Evolutionary conservation across 1,140 invertebrate species (phyloP).

Genomic region (Parasteatoda tepidariorum): DNA sequence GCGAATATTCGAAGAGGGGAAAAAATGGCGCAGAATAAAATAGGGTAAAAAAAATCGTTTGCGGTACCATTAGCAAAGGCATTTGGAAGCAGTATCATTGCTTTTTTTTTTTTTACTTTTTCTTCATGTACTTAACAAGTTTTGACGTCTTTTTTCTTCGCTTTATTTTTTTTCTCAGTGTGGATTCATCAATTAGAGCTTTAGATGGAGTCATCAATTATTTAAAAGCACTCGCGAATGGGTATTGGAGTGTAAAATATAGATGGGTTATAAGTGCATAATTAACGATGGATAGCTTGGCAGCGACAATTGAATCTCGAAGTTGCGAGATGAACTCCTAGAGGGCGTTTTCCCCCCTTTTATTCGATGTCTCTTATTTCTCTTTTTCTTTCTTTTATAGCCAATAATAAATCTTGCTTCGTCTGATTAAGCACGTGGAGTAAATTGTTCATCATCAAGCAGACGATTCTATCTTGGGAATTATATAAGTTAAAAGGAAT

Average conservation of each 20-base stretch:
- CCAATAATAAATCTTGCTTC: slow-evolving; percentile 55
- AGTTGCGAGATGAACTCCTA: slow-evolving; percentile 37
- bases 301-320: slow-evolving; percentile 59
- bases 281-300: slow-evolving; percentile 54
- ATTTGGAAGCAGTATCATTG: slow-evolving; percentile 44
- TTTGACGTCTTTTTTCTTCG: slow-evolving; percentile 40
- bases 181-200: slow-evolving; percentile 53
- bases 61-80: slow-evolving; percentile 41
- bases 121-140: slow-evolving; percentile 56
- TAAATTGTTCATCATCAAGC: slow-evolving; percentile 51
- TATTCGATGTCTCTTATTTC: neutral
- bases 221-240: slow-evolving; percentile 55
- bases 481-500: slow-evolving; percentile 46
- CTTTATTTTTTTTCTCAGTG: slow-evolving; percentile 11
- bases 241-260: slow-evolving; percentile 60
- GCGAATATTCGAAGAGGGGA: neutral
- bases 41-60: slow-evolving; percentile 47
- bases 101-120: slow-evolving; percentile 41
- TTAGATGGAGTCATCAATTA: slow-evolving; percentile 56
- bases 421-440: slow-evolving; percentile 54
- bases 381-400: neutral
- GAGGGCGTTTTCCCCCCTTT: slow-evolving; percentile 3
- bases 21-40: slow-evolving; percentile 9
- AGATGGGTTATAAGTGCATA: slow-evolving; percentile 59
- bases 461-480: slow-evolving; percentile 34